phyloP scores from a whole-genome alignment of 2,113 vertebrate genomes.

The Mirounga angustirostris region DNA sequence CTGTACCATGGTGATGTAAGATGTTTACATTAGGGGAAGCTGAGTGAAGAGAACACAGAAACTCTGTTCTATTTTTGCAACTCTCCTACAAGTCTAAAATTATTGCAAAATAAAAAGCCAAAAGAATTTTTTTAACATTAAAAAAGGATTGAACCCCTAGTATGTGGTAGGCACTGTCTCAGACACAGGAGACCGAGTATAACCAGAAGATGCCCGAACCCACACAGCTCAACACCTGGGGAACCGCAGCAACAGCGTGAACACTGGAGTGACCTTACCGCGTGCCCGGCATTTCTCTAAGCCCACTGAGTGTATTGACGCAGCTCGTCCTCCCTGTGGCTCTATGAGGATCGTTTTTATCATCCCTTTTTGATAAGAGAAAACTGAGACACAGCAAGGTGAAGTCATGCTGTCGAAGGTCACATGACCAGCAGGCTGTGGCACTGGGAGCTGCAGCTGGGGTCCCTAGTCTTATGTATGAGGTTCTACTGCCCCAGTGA shows the following conservation, averaged over 20 bases:
- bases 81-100: not conserved
- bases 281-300: not conserved
- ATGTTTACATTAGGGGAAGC: not conserved
- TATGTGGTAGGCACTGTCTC: not conserved
- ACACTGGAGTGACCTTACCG: too few relatives aligned
- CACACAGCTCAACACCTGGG: not conserved
- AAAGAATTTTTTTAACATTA: not conserved
- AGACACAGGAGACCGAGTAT: not conserved
- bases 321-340: not conserved
- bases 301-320: not conserved
- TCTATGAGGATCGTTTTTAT: not conserved
- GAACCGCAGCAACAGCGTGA: fast-evolving
- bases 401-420: not conserved
- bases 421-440: too few relatives aligned
- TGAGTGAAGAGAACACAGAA: not conserved
- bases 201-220: not conserved
- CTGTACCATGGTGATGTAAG: not conserved
- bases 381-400: not conserved
- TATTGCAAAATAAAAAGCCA: not conserved
- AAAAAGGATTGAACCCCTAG: not conserved
- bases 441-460: not conserved
- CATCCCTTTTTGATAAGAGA: not conserved
- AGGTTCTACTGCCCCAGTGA: not conserved
- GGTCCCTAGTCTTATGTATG: not conserved
- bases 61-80: not conserved